Base-by-base conservation (phyloP, 1,140 invertebrate species). In the Diuraphis noxia region DNA sequence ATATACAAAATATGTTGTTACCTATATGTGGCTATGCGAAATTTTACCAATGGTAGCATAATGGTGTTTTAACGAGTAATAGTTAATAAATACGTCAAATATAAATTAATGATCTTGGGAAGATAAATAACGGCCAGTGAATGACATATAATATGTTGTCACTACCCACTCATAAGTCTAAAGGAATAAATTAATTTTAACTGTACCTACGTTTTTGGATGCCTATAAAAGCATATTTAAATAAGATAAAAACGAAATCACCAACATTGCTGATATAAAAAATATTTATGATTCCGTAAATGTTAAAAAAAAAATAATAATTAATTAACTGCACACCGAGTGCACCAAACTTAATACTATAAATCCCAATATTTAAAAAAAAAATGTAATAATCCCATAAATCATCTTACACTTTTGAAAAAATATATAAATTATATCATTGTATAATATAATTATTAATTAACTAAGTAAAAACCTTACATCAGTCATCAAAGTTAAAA, bases 1-100 rank as follows among this genome's bases (percentile, higher is more conserved):
- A 46, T 43, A n/a, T 30, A 46, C 40, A 46, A 46, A 85, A n/a
- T n/a, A n/a, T 85, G 36, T n/a, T 46, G 82, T 85, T 30, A 85
- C 41, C 41, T 85, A n/a, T n/a, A n/a, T n/a, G n/a, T n/a, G n/a
- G n/a, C n/a, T n/a, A 43, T 34, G 6, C 30, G 82, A 82, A 82
- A 30, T 41, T 82, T 82, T 41, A 41, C 38, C 81, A 41, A 82
- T 41, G n/a, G 40, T 30, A 30, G 36, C 81, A 82, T 41, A 82
- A 82, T 23, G 40, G n/a, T 23, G n/a, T 85, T 46, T 34, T 46
- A 85, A 85, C 41, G 82, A 46, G 41, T 85, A n/a, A n/a, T n/a
- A 9, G 41, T 85, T 85, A 85, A 85, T 40, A 81, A 41, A 84
- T 46, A 36, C 41, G 82, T 85, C 81, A 82, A 82, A 82, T 82